phyloP scores from a whole-genome alignment of 2,888 invertebrate species.

The Cynaeus angustus region DNA sequence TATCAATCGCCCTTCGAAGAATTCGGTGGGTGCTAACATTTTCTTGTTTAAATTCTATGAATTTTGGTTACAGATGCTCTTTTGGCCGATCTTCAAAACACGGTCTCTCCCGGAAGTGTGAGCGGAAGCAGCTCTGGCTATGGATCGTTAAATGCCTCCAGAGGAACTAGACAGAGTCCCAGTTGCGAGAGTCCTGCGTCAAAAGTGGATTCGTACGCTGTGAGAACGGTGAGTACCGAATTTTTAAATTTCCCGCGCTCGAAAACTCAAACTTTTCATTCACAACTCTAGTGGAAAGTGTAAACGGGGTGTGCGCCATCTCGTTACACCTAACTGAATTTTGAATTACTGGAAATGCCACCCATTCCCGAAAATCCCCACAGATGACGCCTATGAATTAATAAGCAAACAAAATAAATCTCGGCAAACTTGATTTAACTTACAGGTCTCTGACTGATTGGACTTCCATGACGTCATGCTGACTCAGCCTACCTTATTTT shows the following conservation, averaged over 20 bases:
- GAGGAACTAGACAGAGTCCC: constrained; percentile 70
- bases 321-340: neutral
- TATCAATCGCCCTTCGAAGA: constrained; percentile 35
- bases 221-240: constrained; percentile 65
- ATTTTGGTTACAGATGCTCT: constrained; percentile 84
- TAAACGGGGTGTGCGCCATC: constrained; percentile 9
- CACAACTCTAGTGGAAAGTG: no score
- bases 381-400: neutral
- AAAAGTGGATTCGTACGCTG: constrained; percentile 64
- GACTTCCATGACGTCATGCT: no score
- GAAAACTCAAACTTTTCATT: no score
- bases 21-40: constrained; percentile 48
- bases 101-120: constrained; percentile 78
- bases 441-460: no score
- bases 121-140: constrained; percentile 78
- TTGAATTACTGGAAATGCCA: neutral
- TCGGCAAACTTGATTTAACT: no score
- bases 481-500: neutral
- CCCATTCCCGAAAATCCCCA: neutral
- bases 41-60: neutral
- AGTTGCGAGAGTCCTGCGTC: constrained; percentile 58
- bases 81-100: constrained; percentile 96
- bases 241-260: no score
- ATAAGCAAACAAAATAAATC: no score
- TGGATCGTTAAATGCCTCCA: constrained; percentile 83